A percentile compares a stretch with the other conserved stretches of the same genome.
Evolutionary conservation across 1,140 invertebrate genomes (phyloP).

Genomic region (Paraescarpia echinospica): DNA sequence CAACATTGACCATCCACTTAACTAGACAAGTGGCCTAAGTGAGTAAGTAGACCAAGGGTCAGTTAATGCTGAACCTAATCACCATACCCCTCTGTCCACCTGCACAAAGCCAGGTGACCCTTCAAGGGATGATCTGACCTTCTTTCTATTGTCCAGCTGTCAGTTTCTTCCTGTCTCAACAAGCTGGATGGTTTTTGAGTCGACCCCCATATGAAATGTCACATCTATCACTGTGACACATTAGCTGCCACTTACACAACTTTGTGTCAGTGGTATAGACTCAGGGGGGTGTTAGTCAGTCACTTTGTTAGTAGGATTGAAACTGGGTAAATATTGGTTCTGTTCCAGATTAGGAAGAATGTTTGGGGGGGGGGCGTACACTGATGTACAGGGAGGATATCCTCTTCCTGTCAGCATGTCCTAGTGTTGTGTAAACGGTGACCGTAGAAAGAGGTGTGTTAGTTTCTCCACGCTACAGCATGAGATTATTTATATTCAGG

Average conservation of each 20-base stretch:
- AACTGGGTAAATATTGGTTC: not conserved
- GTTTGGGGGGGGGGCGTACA: not conserved
- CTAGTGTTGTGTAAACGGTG: not conserved
- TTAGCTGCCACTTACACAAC: not conserved
- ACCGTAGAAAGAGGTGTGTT: not conserved
- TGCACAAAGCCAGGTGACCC: not conserved
- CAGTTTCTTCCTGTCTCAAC: not conserved
- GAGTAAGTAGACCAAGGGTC: not conserved
- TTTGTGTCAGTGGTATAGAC: not conserved
- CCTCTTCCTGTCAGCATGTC: not conserved
- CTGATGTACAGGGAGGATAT: not conserved
- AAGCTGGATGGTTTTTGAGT: not conserved
- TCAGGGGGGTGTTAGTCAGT: not conserved
- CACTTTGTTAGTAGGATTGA: not conserved
- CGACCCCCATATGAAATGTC: not conserved
- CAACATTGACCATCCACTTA: not conserved
- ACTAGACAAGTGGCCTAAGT: not conserved
- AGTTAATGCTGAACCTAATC: not conserved
- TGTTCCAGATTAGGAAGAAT: not conserved
- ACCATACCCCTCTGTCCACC: not conserved
- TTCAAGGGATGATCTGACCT: not conserved
- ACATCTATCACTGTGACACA: not conserved
- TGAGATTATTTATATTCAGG: not conserved
- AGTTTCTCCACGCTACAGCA: not conserved
- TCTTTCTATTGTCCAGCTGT: not conserved